Evolutionary conservation across 53 echinoderm and acorn worm genomes (phyloP), one percentile per base, ranked within the genome.

Genomic region (Holothuria leucospilota): DNA sequence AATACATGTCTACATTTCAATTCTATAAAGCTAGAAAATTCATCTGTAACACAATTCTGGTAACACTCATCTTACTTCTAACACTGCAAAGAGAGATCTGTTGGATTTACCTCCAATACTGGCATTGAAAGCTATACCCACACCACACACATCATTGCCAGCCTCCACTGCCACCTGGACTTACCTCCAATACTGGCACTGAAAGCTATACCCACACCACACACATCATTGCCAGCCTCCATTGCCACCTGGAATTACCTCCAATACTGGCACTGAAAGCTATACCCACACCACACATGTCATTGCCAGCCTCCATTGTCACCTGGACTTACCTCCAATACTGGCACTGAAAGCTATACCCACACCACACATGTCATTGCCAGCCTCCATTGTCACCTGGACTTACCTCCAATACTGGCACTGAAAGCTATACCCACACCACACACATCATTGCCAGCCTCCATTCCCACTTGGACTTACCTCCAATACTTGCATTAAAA

Each of bases 281-380:
- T 26, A 95, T 69, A 58, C 98, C 98, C 18, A 97, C 95, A 77
- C 98, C 98, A 86, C 98, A 97, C 28, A 93, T n/a, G n/a, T n/a
- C n/a, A n/a, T n/a, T n/a, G n/a, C n/a, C n/a, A n/a, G n/a, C n/a
- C n/a, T n/a, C n/a, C n/a, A n/a, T n/a, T n/a, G n/a, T n/a, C 77
- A 74, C 93, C 95, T 56, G 18, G 18, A 96, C 94, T 18, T 78
- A 96, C 98, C 98, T 86, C 98, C 98, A 80, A 97, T 93, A 28
- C 87, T 90, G 61, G 98, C 95, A 80, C 90, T 91, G 63, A 85
- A 95, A 26, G 98, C 98, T 26, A 95, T 69, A 58, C 98, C 98
- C 18, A 97, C 95, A 77, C 98, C 98, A 86, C 98, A 97, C 28
- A 93, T n/a, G n/a, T n/a, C n/a, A n/a, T n/a, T n/a, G n/a, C n/a